Evolutionary conservation across 2,888 invertebrate genomes (phyloP).

Genomic region (Noctua fimbriata): DNA sequence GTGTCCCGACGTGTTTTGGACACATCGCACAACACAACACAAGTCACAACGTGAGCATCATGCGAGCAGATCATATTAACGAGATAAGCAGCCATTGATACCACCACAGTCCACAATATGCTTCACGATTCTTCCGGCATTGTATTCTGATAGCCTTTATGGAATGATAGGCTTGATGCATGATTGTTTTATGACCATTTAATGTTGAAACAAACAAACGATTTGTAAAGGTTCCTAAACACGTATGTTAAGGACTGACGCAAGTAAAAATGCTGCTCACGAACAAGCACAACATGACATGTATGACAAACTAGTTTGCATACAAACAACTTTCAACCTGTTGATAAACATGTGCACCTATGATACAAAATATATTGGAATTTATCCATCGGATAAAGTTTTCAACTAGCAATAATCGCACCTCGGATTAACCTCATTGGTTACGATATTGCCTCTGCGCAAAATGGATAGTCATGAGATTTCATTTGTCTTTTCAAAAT

Average conservation of each 20-base stretch:
- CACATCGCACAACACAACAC: not conserved
- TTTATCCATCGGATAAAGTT: slow-evolving; percentile 91
- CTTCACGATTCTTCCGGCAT: slow-evolving; percentile 35
- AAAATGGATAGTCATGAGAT: no score
- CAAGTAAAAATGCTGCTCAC: slow-evolving; percentile 1
- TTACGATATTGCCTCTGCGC: slow-evolving; percentile 98
- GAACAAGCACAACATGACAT: not conserved
- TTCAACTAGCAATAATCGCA: slow-evolving; percentile 98
- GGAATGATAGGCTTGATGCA: slow-evolving; percentile 16
- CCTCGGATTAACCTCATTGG: slow-evolving; percentile 96
- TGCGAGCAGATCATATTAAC: slow-evolving; percentile 28
- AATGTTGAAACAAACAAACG: slow-evolving; percentile 10
- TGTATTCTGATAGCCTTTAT: slow-evolving; percentile 29
- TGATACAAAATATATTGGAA: slow-evolving; percentile 1
- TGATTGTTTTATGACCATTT: slow-evolving; percentile 20
- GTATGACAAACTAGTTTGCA: slow-evolving; percentile 11
- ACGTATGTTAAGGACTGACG: not conserved
- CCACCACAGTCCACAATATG: slow-evolving; percentile 15
- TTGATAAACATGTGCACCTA: not conserved
- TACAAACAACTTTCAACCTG: not conserved
- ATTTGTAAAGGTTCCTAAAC: slow-evolving; percentile 16
- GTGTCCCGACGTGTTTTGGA: not conserved
- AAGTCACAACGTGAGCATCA: not conserved
- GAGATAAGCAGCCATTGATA: slow-evolving; percentile 49
- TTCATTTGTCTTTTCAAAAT: no score